Percentiles rank a stretch among this genome's conserved stretches.
Evolutionary conservation across 2,797 vertebrate species (phyloP).

Genomic region (Anguilla pacifica): DNA sequence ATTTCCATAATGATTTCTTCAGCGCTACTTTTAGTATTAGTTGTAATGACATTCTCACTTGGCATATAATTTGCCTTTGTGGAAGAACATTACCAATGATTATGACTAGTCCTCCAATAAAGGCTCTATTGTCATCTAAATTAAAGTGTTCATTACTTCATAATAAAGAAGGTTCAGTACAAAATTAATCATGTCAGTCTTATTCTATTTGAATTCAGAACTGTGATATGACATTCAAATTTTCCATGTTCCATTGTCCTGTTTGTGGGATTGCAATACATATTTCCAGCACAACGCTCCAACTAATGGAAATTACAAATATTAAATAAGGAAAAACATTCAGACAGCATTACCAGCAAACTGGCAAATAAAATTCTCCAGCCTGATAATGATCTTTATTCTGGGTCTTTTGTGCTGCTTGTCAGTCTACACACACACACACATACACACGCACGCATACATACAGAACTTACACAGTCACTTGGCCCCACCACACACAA

Average conservation of each 20-base stretch:
- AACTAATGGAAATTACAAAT: not conserved
- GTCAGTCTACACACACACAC: no score
- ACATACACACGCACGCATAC: no score
- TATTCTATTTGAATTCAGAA: no score
- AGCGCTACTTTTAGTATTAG: not conserved
- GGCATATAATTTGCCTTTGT: not conserved
- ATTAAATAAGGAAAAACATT: not conserved
- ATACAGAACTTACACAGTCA: no score
- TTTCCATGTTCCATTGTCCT: not conserved
- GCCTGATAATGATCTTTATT: not conserved
- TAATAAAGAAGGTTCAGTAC: no score
- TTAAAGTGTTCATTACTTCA: no score
- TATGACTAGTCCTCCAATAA: not conserved
- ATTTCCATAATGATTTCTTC: not conserved
- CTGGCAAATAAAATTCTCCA: not conserved
- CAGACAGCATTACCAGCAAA: not conserved
- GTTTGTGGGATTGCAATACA: not conserved
- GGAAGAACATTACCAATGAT: not conserved
- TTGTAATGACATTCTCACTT: not conserved
- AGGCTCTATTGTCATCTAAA: not conserved
- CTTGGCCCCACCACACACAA: no score
- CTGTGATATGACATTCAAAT: not conserved
- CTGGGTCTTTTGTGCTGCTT: not conserved
- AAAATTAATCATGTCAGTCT: no score
- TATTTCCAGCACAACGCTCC: not conserved